Evolutionary conservation across 2,797 vertebrate genomes (phyloP), one percentile per base, ranked within the genome.

Genomic region (Pelochelys cantorii): DNA sequence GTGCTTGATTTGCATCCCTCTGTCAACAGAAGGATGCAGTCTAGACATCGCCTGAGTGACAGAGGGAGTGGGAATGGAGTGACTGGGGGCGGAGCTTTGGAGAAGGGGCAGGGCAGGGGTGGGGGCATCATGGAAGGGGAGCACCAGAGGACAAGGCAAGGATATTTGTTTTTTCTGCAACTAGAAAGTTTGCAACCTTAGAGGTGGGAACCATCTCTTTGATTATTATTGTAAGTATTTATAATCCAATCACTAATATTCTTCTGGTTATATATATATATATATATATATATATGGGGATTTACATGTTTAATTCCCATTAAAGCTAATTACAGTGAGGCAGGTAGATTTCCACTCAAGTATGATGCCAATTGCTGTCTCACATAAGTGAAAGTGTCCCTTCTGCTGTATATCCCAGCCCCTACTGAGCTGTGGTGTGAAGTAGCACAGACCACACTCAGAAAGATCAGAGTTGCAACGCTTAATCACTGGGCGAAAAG

Each of bases 311-410:
- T 55, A 17, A 10, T 55, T 79, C 48, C 75, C 75, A 3, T 6
- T 7, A 65, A 37, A 53, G 78, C 8, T 2, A 8, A 31, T 34
- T 3, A 2, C 48, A 15, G 29, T 34, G 29, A 60, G 12, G 23
- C 3, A 2, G 48, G 71, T 6, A 34, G 59, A 79, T 29, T 59
- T 81, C 83, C 54, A 0, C 52, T 5, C 1, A 0, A 14, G 1
- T 5, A 11, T 4, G 53, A n/a, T 77, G 57, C 20, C 11, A 29
- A 14, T 77, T 0, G 54, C 17, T 23, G 52, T 55, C 57, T 71
- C 20, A 20, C 60, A 17, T 15, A 0, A 3, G 53, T 7, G 42
- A 7, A 25, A 0, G 4, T 1, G 56, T 17, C 57, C 4, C 68
- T 53, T 2, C 1, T 27, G 59, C 29, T 53, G 78, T 7, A 53